Base-by-base conservation (phyloP, 2,797 vertebrate species). In the Miichthys miiuy region DNA sequence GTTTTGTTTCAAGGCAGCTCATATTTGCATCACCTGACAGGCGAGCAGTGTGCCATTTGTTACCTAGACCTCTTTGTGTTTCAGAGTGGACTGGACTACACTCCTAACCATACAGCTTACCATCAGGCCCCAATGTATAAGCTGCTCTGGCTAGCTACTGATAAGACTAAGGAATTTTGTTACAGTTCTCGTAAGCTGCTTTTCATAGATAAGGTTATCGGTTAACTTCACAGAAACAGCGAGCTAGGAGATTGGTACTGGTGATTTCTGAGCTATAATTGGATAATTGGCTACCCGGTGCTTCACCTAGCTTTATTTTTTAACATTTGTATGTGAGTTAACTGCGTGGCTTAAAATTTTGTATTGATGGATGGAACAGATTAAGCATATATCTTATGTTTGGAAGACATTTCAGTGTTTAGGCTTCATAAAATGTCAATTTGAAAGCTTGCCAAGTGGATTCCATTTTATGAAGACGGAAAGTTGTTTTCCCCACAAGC, bases 21-120 rank as follows among this genome's bases (percentile, higher is more conserved):
- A n/a, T 86, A 84, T 91, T 91, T 91, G 75, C 88, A 85, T 90
- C 73, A 48, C 78, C 68, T 51, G 30, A 65, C 69, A 80, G 88
- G 83, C 63, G 68, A 85, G 84, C 68, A 13, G 51, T 38, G 48
- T 68, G n/a, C 7, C 48, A 30, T 70, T 77, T 48, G 54, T 79
- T 76, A 57, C 38, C 38, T 7, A 41, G 34, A 68, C 63, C 68
- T 79, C 16, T 57, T 21, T 46, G 20, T 55, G 9, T 64, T 20
- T 56, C 44, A 57, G 62, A 47, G 21, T 57, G 21, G 30, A 76
- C 56, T 65, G 68, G 42, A 44, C 67, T 55, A 47, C 2, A 27
- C n/a, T 54, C 13, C 41, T 18, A 46, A 75, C 18, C 7, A 1
- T 34, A 25, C 13, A 60, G 61, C 14, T 27, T 25, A 58, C 46